Percentiles rank a stretch among this genome's conserved stretches.
Evolutionary conservation across 64 coral and sea anemone species (phyloP).

Genomic region (Orbicella faveolata): DNA sequence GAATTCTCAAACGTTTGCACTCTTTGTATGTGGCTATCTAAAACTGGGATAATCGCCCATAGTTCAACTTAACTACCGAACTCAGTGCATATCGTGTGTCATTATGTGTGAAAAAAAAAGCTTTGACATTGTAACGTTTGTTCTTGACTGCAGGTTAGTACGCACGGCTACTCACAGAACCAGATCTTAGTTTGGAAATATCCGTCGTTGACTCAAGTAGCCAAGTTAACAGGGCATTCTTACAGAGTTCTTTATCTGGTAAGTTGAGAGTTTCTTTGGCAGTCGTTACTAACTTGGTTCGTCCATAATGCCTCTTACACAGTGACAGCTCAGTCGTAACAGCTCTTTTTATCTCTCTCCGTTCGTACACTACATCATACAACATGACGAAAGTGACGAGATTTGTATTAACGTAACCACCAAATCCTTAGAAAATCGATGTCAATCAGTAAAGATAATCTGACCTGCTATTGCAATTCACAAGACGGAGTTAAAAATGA

Average conservation of each 20-base stretch:
- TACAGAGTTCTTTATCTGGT: slow-evolving; percentile 95
- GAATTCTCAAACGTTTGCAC: no score
- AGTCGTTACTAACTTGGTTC: neutral
- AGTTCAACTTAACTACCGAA: no score
- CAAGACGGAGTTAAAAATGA: no score
- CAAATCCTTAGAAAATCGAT: neutral
- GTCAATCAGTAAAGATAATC: neutral
- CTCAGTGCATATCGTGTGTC: no score
- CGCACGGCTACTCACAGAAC: slow-evolving; percentile 99
- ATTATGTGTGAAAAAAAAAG: no score
- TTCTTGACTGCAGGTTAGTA: slow-evolving; percentile 81
- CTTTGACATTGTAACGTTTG: neutral
- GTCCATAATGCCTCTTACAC: neutral
- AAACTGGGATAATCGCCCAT: no score
- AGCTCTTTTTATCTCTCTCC: no score
- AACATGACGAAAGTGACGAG: no score
- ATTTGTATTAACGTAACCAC: neutral
- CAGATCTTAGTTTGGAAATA: slow-evolving; percentile 99
- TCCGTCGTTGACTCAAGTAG: slow-evolving; percentile 92
- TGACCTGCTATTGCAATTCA: no score
- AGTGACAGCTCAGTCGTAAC: no score
- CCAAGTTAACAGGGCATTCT: slow-evolving; percentile 96
- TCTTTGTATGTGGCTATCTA: no score
- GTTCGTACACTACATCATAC: no score
- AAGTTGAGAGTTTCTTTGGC: slow-evolving; percentile 10